These are phyloP conservation scores for Hemitrygon akajei DNA, from an alignment of 2,797 vertebrate species.

Conservation along the genomic window DNA sequence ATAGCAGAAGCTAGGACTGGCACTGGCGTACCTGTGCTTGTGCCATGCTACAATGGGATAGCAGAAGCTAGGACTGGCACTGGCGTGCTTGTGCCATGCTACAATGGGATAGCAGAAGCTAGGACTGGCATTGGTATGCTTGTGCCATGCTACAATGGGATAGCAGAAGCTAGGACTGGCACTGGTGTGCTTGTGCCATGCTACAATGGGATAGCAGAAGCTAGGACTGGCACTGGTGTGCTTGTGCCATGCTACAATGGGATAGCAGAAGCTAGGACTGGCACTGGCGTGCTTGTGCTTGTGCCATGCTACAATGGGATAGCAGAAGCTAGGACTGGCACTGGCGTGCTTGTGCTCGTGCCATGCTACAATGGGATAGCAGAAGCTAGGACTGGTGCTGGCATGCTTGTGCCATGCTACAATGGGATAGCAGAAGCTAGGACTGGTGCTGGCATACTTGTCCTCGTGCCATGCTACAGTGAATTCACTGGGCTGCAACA, in stretches of 20 bases:
- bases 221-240: no score
- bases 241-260: no score
- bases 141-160: no score
- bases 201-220: no score
- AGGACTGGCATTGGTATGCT: no score
- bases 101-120: no score
- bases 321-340: neutral
- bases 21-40: neutral
- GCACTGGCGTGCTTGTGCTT: no score
- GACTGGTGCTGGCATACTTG: neutral
- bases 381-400: neutral
- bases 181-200: no score
- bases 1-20: neutral
- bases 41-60: neutral
- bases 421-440: neutral
- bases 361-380: neutral
- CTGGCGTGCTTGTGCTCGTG: neutral
- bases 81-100: neutral
- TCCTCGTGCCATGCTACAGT: no score
- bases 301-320: no score
- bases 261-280: no score
- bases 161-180: no score
- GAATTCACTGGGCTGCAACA: neutral
- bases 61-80: neutral
- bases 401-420: neutral